A percentile compares a stretch with the other conserved stretches of the same genome.
These are phyloP conservation scores for Aplochiton taeniatus DNA, from an alignment of 2,797 vertebrate species.

Conservation along the genomic window DNA sequence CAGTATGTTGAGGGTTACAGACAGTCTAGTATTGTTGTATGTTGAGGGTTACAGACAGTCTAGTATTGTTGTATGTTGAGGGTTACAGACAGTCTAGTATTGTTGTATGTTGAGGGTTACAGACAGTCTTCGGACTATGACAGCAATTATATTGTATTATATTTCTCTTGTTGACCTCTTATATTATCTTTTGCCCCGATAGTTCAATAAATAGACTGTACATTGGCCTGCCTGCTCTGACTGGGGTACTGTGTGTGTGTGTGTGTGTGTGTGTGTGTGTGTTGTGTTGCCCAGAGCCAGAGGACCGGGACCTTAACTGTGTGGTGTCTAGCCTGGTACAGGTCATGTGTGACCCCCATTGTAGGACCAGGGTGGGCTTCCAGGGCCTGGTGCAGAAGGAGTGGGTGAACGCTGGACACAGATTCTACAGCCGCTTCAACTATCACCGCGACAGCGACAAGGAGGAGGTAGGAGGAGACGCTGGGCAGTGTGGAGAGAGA, in stretches of 20 bases:
- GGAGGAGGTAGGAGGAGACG: conserved; percentile 75
- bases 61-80: no score
- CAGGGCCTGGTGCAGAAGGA: conserved; percentile 92
- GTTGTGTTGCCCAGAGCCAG: conserved; percentile 70
- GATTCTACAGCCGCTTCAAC: conserved; percentile 86
- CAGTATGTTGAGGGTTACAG: not conserved
- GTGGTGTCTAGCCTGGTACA: conserved; percentile 90
- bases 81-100: no score
- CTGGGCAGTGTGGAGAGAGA: not conserved
- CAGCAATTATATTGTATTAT: no score
- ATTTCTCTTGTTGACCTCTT: no score
- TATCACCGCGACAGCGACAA: conserved; percentile 77
- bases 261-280: no score
- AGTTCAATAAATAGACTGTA: no score
- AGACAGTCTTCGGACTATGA: no score
- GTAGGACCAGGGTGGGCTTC: conserved; percentile 83
- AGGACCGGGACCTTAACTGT: conserved; percentile 90
- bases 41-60: not conserved
- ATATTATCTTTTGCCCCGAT: no score
- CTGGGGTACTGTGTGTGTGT: not conserved
- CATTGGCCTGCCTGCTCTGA: not conserved
- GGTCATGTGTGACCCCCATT: conserved; percentile 86
- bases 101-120: no score
- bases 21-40: no score
- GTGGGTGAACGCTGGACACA: conserved; percentile 90